Evolutionary conservation across 2,888 invertebrate genomes (phyloP).

Genomic region (Dendrolimus pini): DNA sequence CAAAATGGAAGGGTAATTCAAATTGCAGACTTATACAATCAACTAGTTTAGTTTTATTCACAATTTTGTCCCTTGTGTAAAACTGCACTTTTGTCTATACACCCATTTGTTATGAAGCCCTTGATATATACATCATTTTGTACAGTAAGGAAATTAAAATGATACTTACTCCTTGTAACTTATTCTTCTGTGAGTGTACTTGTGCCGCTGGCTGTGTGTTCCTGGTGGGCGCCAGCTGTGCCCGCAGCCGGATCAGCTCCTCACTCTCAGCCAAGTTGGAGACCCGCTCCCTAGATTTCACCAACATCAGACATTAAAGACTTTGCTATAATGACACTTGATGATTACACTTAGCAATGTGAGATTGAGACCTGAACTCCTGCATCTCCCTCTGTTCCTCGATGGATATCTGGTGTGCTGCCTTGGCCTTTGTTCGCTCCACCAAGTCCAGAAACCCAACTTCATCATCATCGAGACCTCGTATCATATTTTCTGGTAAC

Average conservation of each 20-base stretch:
- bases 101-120: no score
- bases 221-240: conserved; percentile 72
- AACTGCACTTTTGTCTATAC: no score
- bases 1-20: no score
- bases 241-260: conserved; percentile 55
- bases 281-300: conserved; percentile 65
- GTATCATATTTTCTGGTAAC: conserved; percentile 85
- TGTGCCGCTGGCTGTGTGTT: conserved; percentile 16
- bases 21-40: no score
- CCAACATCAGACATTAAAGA: neutral
- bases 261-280: conserved; percentile 64
- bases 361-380: conserved; percentile 85
- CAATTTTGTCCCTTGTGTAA: no score
- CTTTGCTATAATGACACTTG: neutral
- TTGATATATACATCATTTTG: neutral
- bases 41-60: no score
- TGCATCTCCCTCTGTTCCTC: conserved; percentile 91
- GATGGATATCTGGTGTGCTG: conserved; percentile 87
- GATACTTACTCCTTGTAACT: conserved; percentile 54
- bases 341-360: neutral
- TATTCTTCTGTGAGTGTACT: conserved; percentile 58
- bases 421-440: conserved; percentile 89
- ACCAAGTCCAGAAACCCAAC: conserved; percentile 95
- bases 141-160: neutral
- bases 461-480: conserved; percentile 97